phyloP scores from a whole-genome alignment of 2,888 invertebrate species.

The Drosophila pseudotalamancana region DNA sequence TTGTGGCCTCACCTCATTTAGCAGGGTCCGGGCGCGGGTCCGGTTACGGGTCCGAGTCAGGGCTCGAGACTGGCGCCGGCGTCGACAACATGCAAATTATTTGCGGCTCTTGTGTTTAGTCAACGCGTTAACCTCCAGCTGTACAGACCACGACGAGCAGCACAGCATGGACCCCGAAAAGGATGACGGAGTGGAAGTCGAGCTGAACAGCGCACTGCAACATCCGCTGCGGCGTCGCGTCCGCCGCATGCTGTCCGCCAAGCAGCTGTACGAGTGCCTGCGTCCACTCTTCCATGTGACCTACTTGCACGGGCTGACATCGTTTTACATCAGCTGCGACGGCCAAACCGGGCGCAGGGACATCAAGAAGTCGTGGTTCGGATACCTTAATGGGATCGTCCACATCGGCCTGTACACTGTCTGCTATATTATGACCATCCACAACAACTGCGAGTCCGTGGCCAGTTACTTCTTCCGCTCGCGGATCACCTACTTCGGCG shows the following conservation, averaged over 20 bases:
- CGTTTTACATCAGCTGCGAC: conserved; percentile 71
- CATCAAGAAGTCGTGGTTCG: conserved; percentile 74
- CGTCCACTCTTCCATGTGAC: conserved; percentile 78
- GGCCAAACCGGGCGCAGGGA: conserved; percentile 51
- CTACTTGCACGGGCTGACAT: conserved; percentile 80
- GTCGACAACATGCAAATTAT: conserved; percentile 51
- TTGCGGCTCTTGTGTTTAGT: conserved; percentile 57
- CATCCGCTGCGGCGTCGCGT: conserved; percentile 48
- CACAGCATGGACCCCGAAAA: conserved; percentile 44
- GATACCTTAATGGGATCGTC: conserved; percentile 75
- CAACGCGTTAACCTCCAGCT: conserved; percentile 49
- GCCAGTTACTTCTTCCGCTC: conserved; percentile 83
- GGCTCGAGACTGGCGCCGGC: background rate
- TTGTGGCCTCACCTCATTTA: conserved; percentile 38
- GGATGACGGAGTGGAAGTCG: conserved; percentile 34
- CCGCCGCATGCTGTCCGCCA: conserved; percentile 72
- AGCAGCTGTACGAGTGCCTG: conserved; percentile 78
- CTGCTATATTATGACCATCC: conserved; percentile 78
- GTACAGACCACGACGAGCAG: conserved; percentile 37
- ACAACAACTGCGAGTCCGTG: conserved; percentile 81
- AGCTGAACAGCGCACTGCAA: conserved; percentile 22
- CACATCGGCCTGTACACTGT: conserved; percentile 70
- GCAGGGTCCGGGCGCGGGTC: conserved; percentile 1
- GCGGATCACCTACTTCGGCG: conserved; percentile 81
- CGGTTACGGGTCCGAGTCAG: no score